These are phyloP conservation scores for Cerceris ruficornis DNA, from an alignment of 2,888 invertebrate species.

Conservation along the genomic window DNA sequence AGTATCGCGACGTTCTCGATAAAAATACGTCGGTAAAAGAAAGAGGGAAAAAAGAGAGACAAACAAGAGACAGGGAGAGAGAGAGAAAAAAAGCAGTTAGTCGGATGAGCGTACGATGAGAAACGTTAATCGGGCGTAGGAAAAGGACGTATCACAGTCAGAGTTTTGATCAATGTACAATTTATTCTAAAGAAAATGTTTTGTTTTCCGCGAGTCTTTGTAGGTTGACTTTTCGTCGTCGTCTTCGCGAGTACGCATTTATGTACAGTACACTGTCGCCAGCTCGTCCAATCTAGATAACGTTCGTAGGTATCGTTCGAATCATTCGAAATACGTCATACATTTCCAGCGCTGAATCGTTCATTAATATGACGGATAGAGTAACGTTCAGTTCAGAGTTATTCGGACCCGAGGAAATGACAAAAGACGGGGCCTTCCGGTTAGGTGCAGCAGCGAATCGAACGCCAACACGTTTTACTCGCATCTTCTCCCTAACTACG, in stretches of 20 bases:
- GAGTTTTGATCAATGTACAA: constrained; percentile 79
- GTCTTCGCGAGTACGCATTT: constrained; percentile 73
- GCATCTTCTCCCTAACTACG: no score
- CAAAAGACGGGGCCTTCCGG: neutral
- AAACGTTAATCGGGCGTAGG: constrained; percentile 46
- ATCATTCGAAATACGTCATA: constrained; percentile 81
- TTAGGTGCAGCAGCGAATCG: no score
- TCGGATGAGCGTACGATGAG: constrained; percentile 51
- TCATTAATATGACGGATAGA: constrained; percentile 68
- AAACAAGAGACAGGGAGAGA: constrained; percentile 57
- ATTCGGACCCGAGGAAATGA: constrained; percentile 27
- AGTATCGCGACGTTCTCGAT: no score
- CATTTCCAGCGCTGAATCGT: constrained; percentile 72
- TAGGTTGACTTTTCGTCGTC: constrained; percentile 63
- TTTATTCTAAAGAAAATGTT: constrained; percentile 81
- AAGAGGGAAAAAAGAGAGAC: neutral
- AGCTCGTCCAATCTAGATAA: constrained; percentile 62
- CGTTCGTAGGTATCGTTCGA: constrained; percentile 81
- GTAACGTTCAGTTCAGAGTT: neutral
- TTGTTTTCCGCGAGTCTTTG: constrained; percentile 76
- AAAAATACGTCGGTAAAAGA: no score
- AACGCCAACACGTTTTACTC: no score
- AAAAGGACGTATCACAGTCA: constrained; percentile 71
- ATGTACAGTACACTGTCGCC: constrained; percentile 76
- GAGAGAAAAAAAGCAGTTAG: constrained; percentile 75